Base-by-base conservation (phyloP, 2,113 vertebrate genomes). In the Pelobates fuscus region DNA sequence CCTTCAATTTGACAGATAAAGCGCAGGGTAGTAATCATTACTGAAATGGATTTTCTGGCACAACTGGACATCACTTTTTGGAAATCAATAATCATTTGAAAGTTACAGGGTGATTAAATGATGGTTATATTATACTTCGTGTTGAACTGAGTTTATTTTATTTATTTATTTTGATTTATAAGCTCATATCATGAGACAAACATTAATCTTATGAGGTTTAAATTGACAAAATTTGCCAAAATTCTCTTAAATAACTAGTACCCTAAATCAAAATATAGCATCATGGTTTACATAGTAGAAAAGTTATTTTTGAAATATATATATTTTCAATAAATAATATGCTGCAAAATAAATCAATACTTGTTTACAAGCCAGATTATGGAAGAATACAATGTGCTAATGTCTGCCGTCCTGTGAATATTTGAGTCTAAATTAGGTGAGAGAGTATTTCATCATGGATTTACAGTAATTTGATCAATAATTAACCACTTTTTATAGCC, bases 1-100 rank as follows among this genome's bases (percentile, higher is more conserved):
- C 73, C 73, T 77, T 77, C 73, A 77, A 77, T 77, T 77, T 77
- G 73, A 77, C 73, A 77, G 73, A 77, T 77, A 77, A 77, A 77
- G 73, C 73, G 59, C 73, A 77, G 37, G 61, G 54, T 70, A 71
- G 72, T 79, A 76, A 79, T 77, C 67, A 79, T 79, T 70, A 58
- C 61, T 79, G 55, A 76, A 71, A 79, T 77, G 57, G 78, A 79
- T 77, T 79, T 77, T 73, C 72, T 75, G 64, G 59, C 67, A 73
- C 71, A 37, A 79, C 71, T 79, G 60, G 71, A 74, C 73, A 70
- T 77, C 70, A 70, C 55, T 77, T 76, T 57, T n/a, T 76, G 44
- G 24, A 70, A 77, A 77, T 77, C 73, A 71, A 77, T 79, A 58
- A 71, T 77, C 67, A 79, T 60, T 76, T 71, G 78, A 79, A 77